These are phyloP conservation scores for Dicerorhinus sumatrensis DNA, from an alignment of 2,113 vertebrate species.

Conservation along the genomic window DNA sequence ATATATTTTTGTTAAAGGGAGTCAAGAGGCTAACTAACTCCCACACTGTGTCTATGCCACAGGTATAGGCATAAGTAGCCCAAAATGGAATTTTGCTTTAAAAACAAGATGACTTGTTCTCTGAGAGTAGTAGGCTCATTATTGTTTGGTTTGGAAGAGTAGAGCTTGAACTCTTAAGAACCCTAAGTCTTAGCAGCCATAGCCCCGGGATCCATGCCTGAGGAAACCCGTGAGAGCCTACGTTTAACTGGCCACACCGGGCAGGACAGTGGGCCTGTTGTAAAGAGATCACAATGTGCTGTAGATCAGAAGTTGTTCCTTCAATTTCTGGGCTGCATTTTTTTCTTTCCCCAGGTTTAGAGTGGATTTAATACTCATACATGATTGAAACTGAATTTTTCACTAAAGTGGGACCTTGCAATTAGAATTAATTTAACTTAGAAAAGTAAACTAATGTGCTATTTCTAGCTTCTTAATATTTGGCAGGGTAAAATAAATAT, in stretches of 20 bases:
- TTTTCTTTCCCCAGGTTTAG: background rate
- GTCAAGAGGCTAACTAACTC: background rate
- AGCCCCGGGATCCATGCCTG: too few relatives aligned
- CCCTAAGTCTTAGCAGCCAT: background rate
- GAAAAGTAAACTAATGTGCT: background rate
- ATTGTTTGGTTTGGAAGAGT: background rate
- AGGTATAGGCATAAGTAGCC: background rate
- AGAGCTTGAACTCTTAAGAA: background rate
- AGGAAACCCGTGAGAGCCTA: background rate
- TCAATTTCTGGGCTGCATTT: too few relatives aligned
- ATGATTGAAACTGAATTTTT: background rate
- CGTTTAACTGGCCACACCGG: accelerated
- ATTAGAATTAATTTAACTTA: background rate
- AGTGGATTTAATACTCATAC: background rate
- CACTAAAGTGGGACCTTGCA: background rate
- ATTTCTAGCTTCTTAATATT: background rate
- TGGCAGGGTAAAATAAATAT: background rate
- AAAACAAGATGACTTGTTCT: background rate
- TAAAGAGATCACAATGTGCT: too few relatives aligned
- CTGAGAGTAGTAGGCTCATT: too few relatives aligned
- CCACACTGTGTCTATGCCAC: too few relatives aligned
- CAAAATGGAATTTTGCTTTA: background rate
- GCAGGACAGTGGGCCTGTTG: background rate
- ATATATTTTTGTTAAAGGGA: background rate
- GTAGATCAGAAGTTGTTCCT: background rate